Base-by-base conservation (phyloP, 2,113 vertebrate species). In the Scolopax mira region DNA sequence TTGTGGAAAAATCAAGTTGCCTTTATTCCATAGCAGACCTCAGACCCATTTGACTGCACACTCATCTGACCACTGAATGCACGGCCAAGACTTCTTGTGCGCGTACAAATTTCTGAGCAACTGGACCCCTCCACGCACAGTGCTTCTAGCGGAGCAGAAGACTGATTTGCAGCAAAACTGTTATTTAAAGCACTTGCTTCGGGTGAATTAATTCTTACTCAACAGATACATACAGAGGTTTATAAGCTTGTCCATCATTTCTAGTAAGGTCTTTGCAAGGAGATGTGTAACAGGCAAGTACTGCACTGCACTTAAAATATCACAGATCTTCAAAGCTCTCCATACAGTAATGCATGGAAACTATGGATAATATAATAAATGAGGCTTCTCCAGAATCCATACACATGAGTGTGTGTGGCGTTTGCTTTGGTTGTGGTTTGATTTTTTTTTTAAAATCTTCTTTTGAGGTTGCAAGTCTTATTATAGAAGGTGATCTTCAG, bases 91-190 rank as follows among this genome's bases (percentile, higher is more conserved):
- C n/a, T 49, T 66, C 48, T 51, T 51, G 35, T 10, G 52, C 52
- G 18, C 13, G 12, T 21, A 21, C 52, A 49, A 35, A 65, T 21
- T 33, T 58, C 74, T 83, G 28, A 72, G 75, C 49, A 89, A 44
- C 5, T 0, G 1, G 49, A 64, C 3, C 11, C 13, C 30, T 60
- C 15, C 2, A 13, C 1, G 1, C 24, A 35, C 22, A 37, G 22
- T 12, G 54, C 49, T 84, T 42, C 41, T 3, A 35, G 64, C 35
- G 39, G 7, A 88, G 71, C 61, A 52, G 54, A 17, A 25, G 46
- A 70, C 55, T 58, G 28, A 70, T 44, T 9, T 46, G 37, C 49
- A 73, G 17, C 46, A 78, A 27, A 70, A 31, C n/a, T 44, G 30
- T 7, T 35, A 48, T 39, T 42, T 35, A 4, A 52, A 71, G 25